Base-by-base conservation (phyloP, 2,113 vertebrate genomes). In the Lipophrys pholis region DNA sequence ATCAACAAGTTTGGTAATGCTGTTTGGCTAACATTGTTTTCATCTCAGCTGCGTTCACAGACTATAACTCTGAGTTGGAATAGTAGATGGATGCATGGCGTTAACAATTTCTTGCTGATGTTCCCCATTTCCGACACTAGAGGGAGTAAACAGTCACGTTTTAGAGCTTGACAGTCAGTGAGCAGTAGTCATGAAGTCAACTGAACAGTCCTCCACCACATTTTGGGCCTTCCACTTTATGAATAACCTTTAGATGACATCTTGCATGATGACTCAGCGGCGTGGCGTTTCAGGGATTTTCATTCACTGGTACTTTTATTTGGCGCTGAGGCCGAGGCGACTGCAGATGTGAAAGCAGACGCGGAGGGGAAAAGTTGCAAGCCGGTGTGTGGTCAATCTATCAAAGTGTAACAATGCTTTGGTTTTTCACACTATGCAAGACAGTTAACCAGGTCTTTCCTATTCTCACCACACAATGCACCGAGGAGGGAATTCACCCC, bases 321-420 rank as follows among this genome's bases (percentile, higher is more conserved):
- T 62, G 30, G 12, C 73, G 16, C 40, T 41, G 50, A 14, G 6
- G 38, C 21, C 2, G 21, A 2, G 7, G 14, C 12, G 38, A 2
- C 11, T 74, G 60, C 61, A 53, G 75, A 82, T 72, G 78, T 85
- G 52, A 82, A 76, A 51, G 40, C 52, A 68, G 78, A 66, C 80
- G 67, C 62, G 55, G 36, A 40, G 14, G 10, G 6, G 6, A 11
- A 36, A 49, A 40, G n/a, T 60, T 10, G 16, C 39, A 12, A 70
- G 8, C 53, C 65, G 15, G 48, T 84, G 71, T 76, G 77, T 10
- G 64, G 75, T 86, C 78, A 82, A 63, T 87, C 80, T 60, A 74
- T 91, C 82, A 88, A 59, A 84, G 74, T 43, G 5, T 53, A 83
- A 88, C 86, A 87, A 88, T 90, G 80, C 73, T 73, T 49, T 77